Evolutionary conservation across 2,113 vertebrate species (phyloP), one percentile per base, ranked within the genome.

Genomic region (Menura novaehollandiae): DNA sequence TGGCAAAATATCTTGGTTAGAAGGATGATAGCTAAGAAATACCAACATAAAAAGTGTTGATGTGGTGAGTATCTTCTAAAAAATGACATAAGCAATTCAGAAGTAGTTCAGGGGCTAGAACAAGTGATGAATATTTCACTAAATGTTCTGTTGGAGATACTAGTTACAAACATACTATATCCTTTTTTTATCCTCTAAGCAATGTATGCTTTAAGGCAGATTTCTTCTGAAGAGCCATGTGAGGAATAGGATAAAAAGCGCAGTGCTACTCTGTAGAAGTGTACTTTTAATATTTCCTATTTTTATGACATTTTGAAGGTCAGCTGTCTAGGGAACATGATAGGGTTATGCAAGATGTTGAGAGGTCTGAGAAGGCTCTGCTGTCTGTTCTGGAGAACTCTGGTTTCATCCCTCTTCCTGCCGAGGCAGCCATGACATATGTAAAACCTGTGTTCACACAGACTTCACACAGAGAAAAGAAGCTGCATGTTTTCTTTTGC

Each of bases 121-220:
- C 51, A 94, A 96, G 67, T 69, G 75, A 94, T 96, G 85, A 93
- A 93, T 96, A 96, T 91, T 95, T 94, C 72, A 93, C n/a, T 80
- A 94, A 89, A 91, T 63, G 39, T 90, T 32, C 91, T 55, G 16
- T 59, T 88, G 82, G 49, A 94, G 49, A 79, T 75, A 76, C 49
- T 58, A 79, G 58, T 72, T 86, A 64, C 80, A 90, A 94, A 92
- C 67, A 67, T 28, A 46, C 46, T 84, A 17, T 46, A 89, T 76
- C 87, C 53, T 86, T 95, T 95, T 95, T 82, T 91, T 81, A 91
- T 91, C 78, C 85, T 93, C 44, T 82, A 79, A 77, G 58, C 67
- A 94, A 69, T 93, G 55, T 66, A 32, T 59, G 39, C 75, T 96
- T 85, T 88, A 90, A 95, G 77, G 78, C 62, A 83, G 58, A 73